Base-by-base conservation (phyloP, 2,797 vertebrate species). In the Myioborus melanocephalus region DNA sequence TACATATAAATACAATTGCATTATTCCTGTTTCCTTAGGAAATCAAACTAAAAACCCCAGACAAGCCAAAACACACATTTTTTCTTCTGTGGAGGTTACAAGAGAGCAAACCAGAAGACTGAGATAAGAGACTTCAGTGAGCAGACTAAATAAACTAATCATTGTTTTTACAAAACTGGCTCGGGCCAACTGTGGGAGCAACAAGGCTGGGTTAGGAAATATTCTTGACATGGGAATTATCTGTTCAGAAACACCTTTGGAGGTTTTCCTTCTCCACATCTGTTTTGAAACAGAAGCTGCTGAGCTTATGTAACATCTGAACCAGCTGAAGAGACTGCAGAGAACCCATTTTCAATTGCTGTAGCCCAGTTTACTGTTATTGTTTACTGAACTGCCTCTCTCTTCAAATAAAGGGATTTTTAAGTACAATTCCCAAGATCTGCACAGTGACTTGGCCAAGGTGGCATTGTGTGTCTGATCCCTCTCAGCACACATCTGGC, bases 1-100 rank as follows among this genome's bases (percentile, higher is more conserved):
- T 46, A 61, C 16, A 41, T 9, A 39, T 4, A 95, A 89, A 94
- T 57, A 90, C n/a, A 71, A 90, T 7, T 87, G 79, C 80, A 81
- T 78, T 93, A 88, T 64, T 84, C 83, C 53, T 39, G 47, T 52
- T 95, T 94, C 88, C 88, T 91, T 82, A 81, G 73, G 83, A 95
- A 94, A 86, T 35, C 32, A 69, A 87, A 50, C 49, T 65, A 68
- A 94, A 90, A 94, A 76, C 6, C 22, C 55, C 49, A 70, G 66
- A 71, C 72, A 63, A 91, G 87, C 85, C 91, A 91, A 94, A 94
- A 63, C 24, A 92, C 69, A 88, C 76, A 37, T 43, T 94, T 76
- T 86, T 65, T 44, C 63, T 82, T 90, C 80, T 76, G 27, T 20
- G 46, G 37, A 83, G 46, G 68, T 66, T 73, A 82, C 44, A 68